A percentile compares a stretch with the other conserved stretches of the same genome.
Evolutionary conservation across 2,888 invertebrate genomes (phyloP).

Genomic region (Carabus problematicus): DNA sequence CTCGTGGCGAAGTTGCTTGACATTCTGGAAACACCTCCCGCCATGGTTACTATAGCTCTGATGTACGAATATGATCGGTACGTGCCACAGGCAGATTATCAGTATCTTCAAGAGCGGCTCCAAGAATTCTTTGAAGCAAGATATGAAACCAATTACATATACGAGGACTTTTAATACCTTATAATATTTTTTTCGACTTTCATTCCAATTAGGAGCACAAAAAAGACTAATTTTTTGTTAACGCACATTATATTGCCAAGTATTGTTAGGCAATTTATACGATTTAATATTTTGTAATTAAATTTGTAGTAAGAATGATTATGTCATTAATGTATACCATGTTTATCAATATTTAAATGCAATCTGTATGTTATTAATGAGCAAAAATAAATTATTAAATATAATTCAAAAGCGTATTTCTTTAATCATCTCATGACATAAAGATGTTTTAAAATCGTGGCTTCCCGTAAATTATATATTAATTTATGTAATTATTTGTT

Average conservation of each 20-base stretch:
- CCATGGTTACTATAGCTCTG: slow-evolving; percentile 26
- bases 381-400: slow-evolving; percentile 9
- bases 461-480: no score
- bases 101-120: slow-evolving; percentile 18
- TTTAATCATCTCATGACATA: no score
- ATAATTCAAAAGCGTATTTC: neutral
- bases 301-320: no score
- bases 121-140: slow-evolving; percentile 22
- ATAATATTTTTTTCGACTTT: no score
- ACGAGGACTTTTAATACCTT: slow-evolving; percentile 22
- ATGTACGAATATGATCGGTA: slow-evolving; percentile 38
- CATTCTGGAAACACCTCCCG: slow-evolving; percentile 18
- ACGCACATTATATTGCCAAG: neutral
- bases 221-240: neutral
- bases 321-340: no score
- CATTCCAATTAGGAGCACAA: no score
- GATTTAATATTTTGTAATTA: no score
- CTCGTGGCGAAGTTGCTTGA: slow-evolving; percentile 31
- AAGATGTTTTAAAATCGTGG: no score
- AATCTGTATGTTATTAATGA: no score
- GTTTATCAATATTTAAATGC: no score
- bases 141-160: neutral
- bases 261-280: no score
- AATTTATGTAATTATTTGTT: no score
- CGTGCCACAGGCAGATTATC: slow-evolving; percentile 11